These are phyloP conservation scores for Psilanteris sp. DNA, from an alignment of 1,140 invertebrate species.

Conservation along the genomic window DNA sequence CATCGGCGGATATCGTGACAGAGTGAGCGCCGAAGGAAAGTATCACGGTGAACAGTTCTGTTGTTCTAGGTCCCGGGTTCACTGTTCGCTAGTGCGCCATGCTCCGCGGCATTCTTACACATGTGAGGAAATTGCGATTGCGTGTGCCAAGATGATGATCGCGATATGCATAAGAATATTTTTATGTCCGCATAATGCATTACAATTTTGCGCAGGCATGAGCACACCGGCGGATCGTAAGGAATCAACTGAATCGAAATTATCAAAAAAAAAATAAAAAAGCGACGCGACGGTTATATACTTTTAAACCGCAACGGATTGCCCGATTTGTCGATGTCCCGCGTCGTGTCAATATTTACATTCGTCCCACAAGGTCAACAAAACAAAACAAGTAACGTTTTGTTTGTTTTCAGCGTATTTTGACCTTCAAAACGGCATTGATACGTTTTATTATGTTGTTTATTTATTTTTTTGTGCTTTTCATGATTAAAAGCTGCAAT, in stretches of 20 bases:
- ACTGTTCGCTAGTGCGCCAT: constrained; percentile 60
- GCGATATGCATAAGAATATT: constrained; percentile 63
- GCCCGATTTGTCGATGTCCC: no score
- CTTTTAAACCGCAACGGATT: no score
- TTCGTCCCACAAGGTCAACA: no score
- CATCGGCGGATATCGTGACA: constrained; percentile 59
- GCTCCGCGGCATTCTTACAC: constrained; percentile 61
- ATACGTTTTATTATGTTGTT: no score
- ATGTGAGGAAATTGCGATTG: constrained; percentile 58
- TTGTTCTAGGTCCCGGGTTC: constrained; percentile 68
- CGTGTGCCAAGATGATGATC: constrained; percentile 61
- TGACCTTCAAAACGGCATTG: no score
- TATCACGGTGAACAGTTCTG: constrained; percentile 75
- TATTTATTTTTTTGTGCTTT: no score
- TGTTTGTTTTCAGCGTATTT: no score
- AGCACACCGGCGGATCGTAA: constrained; percentile 18
- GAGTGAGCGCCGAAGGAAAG: constrained; percentile 66
- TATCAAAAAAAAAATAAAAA: no score
- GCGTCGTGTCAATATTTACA: no score
- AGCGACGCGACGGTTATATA: no score
- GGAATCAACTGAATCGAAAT: constrained; percentile 31
- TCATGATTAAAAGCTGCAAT: no score
- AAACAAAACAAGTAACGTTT: no score
- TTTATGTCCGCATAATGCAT: constrained; percentile 56
- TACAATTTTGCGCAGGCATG: constrained; percentile 29